phyloP scores from a whole-genome alignment of 2,888 invertebrate species.

The Cheilosia scutellata region DNA sequence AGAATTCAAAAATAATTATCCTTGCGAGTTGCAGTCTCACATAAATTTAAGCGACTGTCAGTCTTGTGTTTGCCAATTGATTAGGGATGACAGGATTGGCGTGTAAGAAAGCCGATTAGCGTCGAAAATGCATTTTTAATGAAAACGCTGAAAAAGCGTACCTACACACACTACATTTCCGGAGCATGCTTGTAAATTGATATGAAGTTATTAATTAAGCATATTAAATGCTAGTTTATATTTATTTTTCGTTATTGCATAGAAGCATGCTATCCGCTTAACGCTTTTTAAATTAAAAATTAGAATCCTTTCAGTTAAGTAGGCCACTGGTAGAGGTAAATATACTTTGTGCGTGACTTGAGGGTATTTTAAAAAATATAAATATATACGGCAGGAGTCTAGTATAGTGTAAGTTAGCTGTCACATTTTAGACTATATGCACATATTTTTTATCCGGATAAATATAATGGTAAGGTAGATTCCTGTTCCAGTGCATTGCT shows the following conservation, averaged over 20 bases:
- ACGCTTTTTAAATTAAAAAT: conserved; percentile 3
- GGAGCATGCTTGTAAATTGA: conserved; percentile 48
- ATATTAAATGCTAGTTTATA: conserved; percentile 1
- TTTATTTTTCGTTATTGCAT: conserved; percentile 23
- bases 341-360: conserved; percentile 28
- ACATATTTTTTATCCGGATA: too few relatives aligned
- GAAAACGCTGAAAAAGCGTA: conserved; percentile 37
- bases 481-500: too few relatives aligned
- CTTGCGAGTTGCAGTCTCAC: conserved; percentile 17
- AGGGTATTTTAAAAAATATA: background rate
- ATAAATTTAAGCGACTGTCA: conserved; percentile 10
- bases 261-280: conserved; percentile 38
- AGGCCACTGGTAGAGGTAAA: background rate
- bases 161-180: conserved; percentile 30
- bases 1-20: conserved; percentile 52
- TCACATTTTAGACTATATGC: too few relatives aligned
- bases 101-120: background rate
- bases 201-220: conserved; percentile 64
- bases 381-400: too few relatives aligned
- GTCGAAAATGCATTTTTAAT: conserved; percentile 43
- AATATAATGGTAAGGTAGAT: too few relatives aligned
- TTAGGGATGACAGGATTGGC: conserved; percentile 1
- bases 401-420: too few relatives aligned
- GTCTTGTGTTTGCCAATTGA: conserved; percentile 24
- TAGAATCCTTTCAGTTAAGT: conserved; percentile 8